Evolutionary conservation across 2,113 vertebrate genomes (phyloP).

Genomic region (Mandrillus leucophaeus): DNA sequence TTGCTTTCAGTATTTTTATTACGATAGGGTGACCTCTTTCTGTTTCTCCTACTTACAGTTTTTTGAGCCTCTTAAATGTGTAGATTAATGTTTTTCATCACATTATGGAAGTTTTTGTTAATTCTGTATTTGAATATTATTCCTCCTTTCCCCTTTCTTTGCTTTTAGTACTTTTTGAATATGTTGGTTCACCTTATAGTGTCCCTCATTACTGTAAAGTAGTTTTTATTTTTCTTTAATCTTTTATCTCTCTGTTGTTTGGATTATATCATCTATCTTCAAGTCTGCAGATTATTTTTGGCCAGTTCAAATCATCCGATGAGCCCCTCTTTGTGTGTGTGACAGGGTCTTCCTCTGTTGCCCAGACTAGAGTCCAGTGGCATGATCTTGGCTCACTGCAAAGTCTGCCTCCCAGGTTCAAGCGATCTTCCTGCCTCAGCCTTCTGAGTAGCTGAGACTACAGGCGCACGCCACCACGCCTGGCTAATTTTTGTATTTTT

Average conservation of each 20-base stretch:
- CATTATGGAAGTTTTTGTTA: background rate
- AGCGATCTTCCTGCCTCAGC: too few species aligned
- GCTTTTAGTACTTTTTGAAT: background rate
- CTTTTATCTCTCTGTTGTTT: background rate
- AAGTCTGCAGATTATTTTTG: background rate
- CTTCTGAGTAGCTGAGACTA: too few species aligned
- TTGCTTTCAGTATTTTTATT: background rate
- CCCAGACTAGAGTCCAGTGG: too few species aligned
- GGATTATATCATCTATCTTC: background rate
- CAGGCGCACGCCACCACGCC: accelerated
- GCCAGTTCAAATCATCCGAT: background rate
- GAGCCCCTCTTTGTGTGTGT: background rate
- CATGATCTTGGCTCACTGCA: too few species aligned
- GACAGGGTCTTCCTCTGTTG: too few species aligned
- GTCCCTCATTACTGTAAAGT: background rate
- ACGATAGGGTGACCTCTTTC: background rate
- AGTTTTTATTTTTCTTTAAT: background rate
- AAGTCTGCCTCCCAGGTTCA: too few species aligned
- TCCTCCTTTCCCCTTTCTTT: background rate
- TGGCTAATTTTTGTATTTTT: too few species aligned
- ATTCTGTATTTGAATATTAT: background rate
- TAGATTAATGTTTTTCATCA: background rate
- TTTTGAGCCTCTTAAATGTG: background rate
- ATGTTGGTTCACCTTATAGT: background rate
- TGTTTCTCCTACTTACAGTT: background rate